Evolutionary conservation across 2,888 invertebrate genomes (phyloP), one percentile per base, ranked within the genome.

Genomic region (Sphecodes monilicornis): DNA sequence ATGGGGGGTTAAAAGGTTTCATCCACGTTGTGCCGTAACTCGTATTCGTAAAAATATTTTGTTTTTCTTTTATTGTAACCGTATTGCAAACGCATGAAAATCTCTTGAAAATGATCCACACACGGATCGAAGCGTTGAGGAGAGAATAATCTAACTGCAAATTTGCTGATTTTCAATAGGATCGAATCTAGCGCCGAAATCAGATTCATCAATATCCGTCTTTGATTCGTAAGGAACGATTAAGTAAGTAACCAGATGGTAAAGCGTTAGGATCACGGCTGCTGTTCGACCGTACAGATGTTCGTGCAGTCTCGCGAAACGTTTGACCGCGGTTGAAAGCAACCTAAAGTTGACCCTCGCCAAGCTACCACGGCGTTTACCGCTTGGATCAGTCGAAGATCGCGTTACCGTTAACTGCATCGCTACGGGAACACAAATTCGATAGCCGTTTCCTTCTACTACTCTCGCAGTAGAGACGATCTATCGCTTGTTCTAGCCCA

Each of bases 271-370:
- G 18, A 70, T 70, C 70, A 3, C 43, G 70, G 29, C 16, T 16
- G 70, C 29, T 46, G 29, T 43, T 70, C 70, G 69, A 6, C 41
- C 69, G 69, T 29, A 29, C 43, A 1, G 29, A 29, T 29, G 29
- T 29, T 26, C 41, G 43, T 43, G 18, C 26, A 46, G 43, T 43
- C 43, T 1, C 43, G 70, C 70, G 70, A 18, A 43, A 18, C 70
- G 43, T 29, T 29, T 5, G 70, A 43, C 39, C 70, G 70, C 18
- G 39, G 29, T 18, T 29, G 70, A 29, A 70, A 29, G 70, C 43
- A 86, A 89, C 90, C 93, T 93, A 93, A 93, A 93, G 92, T 86
- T 92, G 93, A 93, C 92, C 93, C 92, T 92, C 92, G 89, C 90
- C 93, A 6, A 92, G 92, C 92, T 89, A 87, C 89, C 91, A 79